Percentiles rank a stretch among this genome's conserved stretches.
phyloP scores from a whole-genome alignment of 2,113 vertebrate species.

The Turdus rufiventris region DNA sequence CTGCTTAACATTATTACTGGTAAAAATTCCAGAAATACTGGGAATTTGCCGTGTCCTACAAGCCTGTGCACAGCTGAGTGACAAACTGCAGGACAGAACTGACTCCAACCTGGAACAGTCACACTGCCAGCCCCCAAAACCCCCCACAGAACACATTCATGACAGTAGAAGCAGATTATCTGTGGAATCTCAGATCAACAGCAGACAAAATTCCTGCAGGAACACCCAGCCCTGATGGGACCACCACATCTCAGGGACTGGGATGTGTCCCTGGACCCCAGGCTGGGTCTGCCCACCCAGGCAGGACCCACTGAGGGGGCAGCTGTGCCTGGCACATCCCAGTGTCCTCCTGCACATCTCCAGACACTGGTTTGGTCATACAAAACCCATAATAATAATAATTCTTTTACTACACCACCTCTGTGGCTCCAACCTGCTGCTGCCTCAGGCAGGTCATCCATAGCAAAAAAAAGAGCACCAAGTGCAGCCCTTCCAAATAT shows the following conservation, averaged over 20 bases:
- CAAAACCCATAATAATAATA: background rate
- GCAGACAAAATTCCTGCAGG: background rate
- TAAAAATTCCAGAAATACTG: background rate
- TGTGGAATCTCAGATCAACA: background rate
- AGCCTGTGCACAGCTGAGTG: no score
- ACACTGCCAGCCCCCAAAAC: background rate
- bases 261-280: background rate
- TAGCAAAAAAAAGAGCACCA: background rate
- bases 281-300: background rate
- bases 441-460: background rate
- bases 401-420: background rate
- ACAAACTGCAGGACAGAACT: background rate
- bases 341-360: background rate
- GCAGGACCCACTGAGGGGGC: background rate
- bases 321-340: background rate
- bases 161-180: background rate
- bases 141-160: background rate
- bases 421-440: background rate
- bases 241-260: accelerated
- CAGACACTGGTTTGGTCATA: background rate
- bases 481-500: background rate
- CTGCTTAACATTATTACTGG: background rate
- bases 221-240: background rate
- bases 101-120: background rate
- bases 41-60: background rate